Evolutionary conservation across 2,113 vertebrate species (phyloP).

Genomic region (Vulpes vulpes): DNA sequence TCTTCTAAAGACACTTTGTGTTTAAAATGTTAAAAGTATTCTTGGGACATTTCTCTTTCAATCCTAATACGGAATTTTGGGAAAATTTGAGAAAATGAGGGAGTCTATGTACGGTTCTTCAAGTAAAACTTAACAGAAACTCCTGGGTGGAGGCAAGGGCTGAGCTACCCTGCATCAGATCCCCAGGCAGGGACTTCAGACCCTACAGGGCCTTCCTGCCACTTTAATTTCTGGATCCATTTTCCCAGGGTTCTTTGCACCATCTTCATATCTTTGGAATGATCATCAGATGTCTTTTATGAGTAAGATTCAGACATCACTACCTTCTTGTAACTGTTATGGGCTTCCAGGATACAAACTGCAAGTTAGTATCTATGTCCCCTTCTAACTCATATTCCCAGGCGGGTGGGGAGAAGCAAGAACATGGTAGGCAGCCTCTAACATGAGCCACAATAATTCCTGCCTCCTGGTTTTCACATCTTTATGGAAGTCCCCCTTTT

Average conservation of each 20-base stretch:
- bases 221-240: background rate
- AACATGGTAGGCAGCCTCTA: background rate
- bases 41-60: background rate
- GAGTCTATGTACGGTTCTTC: background rate
- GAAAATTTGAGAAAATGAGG: background rate
- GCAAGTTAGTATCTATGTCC: background rate
- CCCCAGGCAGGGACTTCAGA: too few relatives aligned
- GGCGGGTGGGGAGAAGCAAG: background rate
- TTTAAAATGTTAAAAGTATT: conserved; percentile 35
- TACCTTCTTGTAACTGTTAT: background rate
- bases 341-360: background rate
- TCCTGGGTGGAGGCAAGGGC: background rate
- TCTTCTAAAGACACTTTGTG: background rate
- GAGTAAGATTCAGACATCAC: background rate
- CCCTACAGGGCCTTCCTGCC: too few relatives aligned
- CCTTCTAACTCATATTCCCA: background rate
- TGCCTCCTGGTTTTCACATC: background rate
- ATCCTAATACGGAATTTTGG: background rate
- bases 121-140: background rate
- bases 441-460: background rate
- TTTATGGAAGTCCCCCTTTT: background rate
- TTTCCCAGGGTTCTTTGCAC: background rate
- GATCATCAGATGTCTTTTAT: background rate
- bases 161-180: background rate
- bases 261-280: background rate